A percentile compares a stretch with the other conserved stretches of the same genome.
phyloP scores from a whole-genome alignment of 2,888 invertebrate species.

The Formica aserva region DNA sequence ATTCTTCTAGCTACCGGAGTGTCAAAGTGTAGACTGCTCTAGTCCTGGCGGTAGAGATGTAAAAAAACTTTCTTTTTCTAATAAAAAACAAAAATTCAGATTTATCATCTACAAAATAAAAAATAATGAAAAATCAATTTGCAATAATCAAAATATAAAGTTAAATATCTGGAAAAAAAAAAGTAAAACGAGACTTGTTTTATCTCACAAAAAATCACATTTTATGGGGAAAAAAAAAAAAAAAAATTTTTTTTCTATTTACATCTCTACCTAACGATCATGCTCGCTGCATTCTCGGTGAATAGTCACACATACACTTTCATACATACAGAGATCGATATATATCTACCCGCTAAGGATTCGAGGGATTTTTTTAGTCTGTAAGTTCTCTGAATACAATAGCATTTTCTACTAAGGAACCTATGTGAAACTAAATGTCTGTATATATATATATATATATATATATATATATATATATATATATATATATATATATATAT shows the following conservation, averaged over 20 bases:
- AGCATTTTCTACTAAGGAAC: constrained; percentile 74
- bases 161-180: too few species aligned
- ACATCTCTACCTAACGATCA: background rate
- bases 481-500: background rate
- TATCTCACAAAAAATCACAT: too few species aligned
- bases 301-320: constrained; percentile 61
- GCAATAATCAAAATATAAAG: too few species aligned
- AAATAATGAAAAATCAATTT: too few species aligned
- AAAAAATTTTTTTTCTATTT: too few species aligned
- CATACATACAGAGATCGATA: constrained; percentile 63
- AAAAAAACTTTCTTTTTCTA: too few species aligned
- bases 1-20: constrained; percentile 32
- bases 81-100: too few species aligned
- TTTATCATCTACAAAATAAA: too few species aligned
- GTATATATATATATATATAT: constrained; percentile 62
- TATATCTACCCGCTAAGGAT: constrained; percentile 65
- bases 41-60: background rate
- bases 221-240: too few species aligned
- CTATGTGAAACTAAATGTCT: constrained; percentile 80
- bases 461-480: background rate
- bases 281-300: constrained; percentile 37
- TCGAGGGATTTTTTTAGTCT: constrained; percentile 74
- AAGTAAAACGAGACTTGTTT: too few species aligned
- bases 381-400: constrained; percentile 64
- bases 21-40: constrained; percentile 2